Percentiles rank a stretch among this genome's conserved stretches.
Conservation (phyloP, 2,888 invertebrate genomes). For the Ceramica pisi region DNA sequence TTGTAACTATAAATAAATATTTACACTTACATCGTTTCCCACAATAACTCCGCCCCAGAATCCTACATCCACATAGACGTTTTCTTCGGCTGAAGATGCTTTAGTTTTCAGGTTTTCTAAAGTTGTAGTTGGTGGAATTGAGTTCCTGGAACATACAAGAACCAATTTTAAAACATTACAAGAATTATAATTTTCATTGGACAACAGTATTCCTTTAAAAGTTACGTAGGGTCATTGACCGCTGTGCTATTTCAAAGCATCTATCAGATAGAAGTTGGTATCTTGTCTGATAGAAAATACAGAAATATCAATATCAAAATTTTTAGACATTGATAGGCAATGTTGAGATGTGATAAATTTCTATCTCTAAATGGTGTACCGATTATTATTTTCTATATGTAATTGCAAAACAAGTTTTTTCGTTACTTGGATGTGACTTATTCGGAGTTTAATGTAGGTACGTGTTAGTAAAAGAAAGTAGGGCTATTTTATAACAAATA, state of each 20-base stretch:
- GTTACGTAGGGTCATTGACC: neutral
- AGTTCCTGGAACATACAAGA: conserved; percentile 90
- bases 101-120: conserved; percentile 91
- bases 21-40: conserved; percentile 90
- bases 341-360: conserved; percentile 12
- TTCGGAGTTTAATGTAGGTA: neutral
- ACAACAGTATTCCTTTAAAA: neutral
- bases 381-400: too few species aligned
- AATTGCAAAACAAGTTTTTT: neutral
- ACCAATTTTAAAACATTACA: neutral
- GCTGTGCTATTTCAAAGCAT: conserved; percentile 6
- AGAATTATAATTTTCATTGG: neutral
- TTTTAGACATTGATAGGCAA: conserved; percentile 1
- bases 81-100: conserved; percentile 90
- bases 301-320: neutral
- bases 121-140: conserved; percentile 93
- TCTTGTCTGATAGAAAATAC: conserved; percentile 5
- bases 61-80: conserved; percentile 93
- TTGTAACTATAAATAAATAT: neutral
- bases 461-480: neutral
- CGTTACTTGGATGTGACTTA: neutral
- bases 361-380: neutral
- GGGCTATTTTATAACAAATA: neutral
- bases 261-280: neutral
- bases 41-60: conserved; percentile 96